phyloP scores from a whole-genome alignment of 2,888 invertebrate genomes.

The Camptogramma bilineatum region DNA sequence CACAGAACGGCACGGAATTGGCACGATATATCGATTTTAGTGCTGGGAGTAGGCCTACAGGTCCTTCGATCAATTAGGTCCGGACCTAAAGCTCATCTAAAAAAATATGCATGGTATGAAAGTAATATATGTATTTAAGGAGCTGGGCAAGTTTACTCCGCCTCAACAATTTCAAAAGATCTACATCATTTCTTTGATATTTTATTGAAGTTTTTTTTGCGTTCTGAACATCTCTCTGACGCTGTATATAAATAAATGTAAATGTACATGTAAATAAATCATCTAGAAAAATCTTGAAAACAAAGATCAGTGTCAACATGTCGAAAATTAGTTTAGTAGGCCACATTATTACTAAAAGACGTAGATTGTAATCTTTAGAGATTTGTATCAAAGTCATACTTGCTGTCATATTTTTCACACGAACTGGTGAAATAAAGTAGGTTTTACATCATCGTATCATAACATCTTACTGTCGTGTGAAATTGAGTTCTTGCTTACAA shows the following conservation, averaged over 20 bases:
- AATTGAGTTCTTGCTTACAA: not conserved
- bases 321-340: not conserved
- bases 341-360: not conserved
- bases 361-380: conserved; percentile 7
- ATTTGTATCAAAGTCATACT: conserved; percentile 6
- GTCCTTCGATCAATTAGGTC: too few species aligned
- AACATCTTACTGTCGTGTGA: conserved; percentile 34
- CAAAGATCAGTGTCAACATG: not conserved
- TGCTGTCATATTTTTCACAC: conserved; percentile 42
- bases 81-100: too few species aligned
- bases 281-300: not conserved
- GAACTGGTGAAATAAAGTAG: conserved; percentile 42
- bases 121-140: too few species aligned
- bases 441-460: conserved; percentile 37
- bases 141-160: too few species aligned
- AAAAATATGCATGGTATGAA: too few species aligned
- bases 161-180: too few species aligned
- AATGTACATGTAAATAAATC: not conserved
- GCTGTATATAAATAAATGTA: not conserved
- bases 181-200: too few species aligned
- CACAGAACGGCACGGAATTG: too few species aligned
- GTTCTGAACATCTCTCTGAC: too few species aligned
- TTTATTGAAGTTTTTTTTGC: too few species aligned
- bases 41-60: too few species aligned
- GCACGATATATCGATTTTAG: too few species aligned